Base-by-base conservation (phyloP, 1,140 invertebrate species). In the Drosophila rufa region DNA sequence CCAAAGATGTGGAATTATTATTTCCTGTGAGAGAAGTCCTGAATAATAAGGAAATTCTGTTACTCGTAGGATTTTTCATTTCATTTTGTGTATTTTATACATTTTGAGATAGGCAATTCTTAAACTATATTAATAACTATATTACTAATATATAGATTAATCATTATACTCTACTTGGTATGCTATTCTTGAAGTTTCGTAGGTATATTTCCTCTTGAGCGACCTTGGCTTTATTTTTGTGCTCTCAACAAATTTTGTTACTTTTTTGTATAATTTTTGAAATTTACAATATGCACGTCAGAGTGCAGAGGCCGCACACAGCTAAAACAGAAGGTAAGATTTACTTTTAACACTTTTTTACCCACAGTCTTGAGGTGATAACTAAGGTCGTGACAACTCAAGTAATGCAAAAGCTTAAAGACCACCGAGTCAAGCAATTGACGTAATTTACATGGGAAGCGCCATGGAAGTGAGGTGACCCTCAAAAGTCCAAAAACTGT, bases 371-470 rank as follows among this genome's bases (percentile, higher is more conserved):
- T 75, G 40, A 25, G 42, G 36, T 75, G 53, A 76, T 38, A 76
- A 22, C 73, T 67, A 11, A 76, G 74, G 73, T 76, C 74, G 40
- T 50, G 51, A 22, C 25, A 46, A 66, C 30, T 45, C n/a, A 47
- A 47, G 40, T 47, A 56, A 70, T 70, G 74, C 61, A 51, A 76
- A 76, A 75, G 74, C 47, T 67, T 75, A 75, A 66, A 76, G 27
- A 53, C 45, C 71, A 51, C 25, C 45, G 33, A 58, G 47, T 47
- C 48, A 5, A 55, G 69, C 64, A 79, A 79, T 80, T 80, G 65
- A 77, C 51, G 64, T 56, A 76, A 61, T 84, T 83, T 73, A 84
- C 76, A 80, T 76, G 59, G 55, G 46, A 55, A 58, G 43, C 59
- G 15, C 40, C 51, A 42, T 51, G 60, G 30, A 33, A 9, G 56